Conservation (phyloP, 2,113 vertebrate genomes). For the Crotalus viridis region DNA sequence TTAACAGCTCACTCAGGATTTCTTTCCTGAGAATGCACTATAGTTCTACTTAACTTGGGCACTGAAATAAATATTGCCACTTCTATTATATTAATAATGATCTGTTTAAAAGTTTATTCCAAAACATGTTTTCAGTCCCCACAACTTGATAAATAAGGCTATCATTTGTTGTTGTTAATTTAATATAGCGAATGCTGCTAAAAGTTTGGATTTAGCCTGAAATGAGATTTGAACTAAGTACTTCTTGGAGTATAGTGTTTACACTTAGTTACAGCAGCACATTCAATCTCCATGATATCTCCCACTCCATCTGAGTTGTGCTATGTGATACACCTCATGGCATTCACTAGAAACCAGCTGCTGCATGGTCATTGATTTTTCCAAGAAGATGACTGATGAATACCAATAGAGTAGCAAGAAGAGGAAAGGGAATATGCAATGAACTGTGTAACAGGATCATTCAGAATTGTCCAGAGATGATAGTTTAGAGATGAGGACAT, state of each 20-base stretch:
- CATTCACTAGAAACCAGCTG: constrained; percentile 15
- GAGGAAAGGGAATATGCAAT: neutral
- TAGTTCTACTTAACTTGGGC: neutral
- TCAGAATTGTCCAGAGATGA: neutral
- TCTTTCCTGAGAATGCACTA: no score
- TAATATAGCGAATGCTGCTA: neutral
- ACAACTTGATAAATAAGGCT: neutral
- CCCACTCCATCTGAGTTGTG: neutral
- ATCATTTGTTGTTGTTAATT: neutral
- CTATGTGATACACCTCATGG: neutral
- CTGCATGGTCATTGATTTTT: constrained; percentile 22
- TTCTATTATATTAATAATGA: neutral
- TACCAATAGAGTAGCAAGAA: neutral
- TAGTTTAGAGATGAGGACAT: neutral
- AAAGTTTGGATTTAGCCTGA: neutral
- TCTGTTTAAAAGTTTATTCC: neutral
- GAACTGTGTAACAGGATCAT: neutral
- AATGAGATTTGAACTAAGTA: neutral
- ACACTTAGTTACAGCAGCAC: neutral
- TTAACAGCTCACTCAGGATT: neutral
- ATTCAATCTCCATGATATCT: neutral
- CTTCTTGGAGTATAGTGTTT: neutral
- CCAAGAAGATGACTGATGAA: constrained; percentile 20
- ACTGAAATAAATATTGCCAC: neutral
- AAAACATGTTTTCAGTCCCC: neutral